Conservation (phyloP, 2,797 vertebrate species). For the Fundulus diaphanus region DNA sequence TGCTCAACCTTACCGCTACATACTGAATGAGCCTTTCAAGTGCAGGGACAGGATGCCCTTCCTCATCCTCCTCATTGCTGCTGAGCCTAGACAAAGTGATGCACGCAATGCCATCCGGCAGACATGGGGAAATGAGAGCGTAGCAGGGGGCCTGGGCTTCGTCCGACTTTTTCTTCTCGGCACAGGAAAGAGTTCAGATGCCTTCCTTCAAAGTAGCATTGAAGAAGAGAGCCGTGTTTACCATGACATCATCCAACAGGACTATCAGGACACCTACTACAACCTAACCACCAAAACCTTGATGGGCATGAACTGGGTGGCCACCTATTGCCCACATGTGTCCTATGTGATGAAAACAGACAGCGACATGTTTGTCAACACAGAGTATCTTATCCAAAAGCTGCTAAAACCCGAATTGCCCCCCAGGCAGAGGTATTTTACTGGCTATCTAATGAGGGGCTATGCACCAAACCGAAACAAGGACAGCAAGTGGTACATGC, state of each 20-base stretch:
- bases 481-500: constrained; percentile 99
- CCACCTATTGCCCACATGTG: constrained; percentile 88
- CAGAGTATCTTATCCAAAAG: constrained; percentile 97
- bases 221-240: constrained; percentile 90
- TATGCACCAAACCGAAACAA: constrained; percentile 98
- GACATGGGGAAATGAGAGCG: constrained; percentile 96
- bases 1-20: constrained; percentile 90
- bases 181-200: constrained; percentile 77
- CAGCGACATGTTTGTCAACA: constrained; percentile 99
- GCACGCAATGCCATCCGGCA: constrained; percentile 94
- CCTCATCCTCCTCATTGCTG: constrained; percentile 92
- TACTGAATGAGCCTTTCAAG: constrained; percentile 93
- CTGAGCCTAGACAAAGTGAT: constrained; percentile 89
- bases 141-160: constrained; percentile 87
- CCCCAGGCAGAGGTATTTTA: constrained; percentile 92
- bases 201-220: constrained; percentile 86
- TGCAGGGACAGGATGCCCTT: constrained; percentile 90
- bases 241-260: constrained; percentile 95
- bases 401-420: constrained; percentile 93
- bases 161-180: constrained; percentile 93
- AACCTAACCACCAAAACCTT: constrained; percentile 98
- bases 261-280: constrained; percentile 96
- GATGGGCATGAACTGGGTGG: constrained; percentile 99
- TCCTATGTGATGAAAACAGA: constrained; percentile 98
- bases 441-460: constrained; percentile 98